Percentiles rank a stretch among this genome's conserved stretches.
Conservation (phyloP, 2,888 invertebrate genomes). For the Papilio elwesi region DNA sequence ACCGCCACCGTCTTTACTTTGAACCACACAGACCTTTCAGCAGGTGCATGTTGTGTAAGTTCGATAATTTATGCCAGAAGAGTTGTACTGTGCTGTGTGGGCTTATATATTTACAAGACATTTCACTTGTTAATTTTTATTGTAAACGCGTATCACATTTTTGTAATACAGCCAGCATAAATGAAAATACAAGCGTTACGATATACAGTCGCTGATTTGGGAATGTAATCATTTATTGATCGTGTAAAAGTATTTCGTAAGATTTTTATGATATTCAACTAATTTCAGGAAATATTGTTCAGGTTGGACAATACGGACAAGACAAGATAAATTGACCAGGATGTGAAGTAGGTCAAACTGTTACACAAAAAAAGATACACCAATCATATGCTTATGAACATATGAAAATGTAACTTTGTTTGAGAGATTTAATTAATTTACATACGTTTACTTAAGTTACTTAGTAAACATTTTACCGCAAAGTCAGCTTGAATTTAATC, state of each 20-base stretch:
- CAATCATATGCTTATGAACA: too few relatives aligned
- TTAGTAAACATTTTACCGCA: slow-evolving; percentile 8
- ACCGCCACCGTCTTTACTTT: neutral
- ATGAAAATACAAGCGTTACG: too few relatives aligned
- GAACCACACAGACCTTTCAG: slow-evolving; percentile 16
- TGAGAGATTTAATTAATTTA: too few relatives aligned
- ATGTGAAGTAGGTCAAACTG: neutral
- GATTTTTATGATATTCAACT: too few relatives aligned
- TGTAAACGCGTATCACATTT: neutral
- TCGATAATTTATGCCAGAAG: slow-evolving; percentile 33
- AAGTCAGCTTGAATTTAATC: slow-evolving; percentile 12
- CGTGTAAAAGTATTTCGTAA: too few relatives aligned
- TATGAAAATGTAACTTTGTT: too few relatives aligned
- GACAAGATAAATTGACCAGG: too few relatives aligned
- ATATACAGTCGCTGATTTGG: too few relatives aligned
- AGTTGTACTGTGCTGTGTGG: slow-evolving; percentile 5
- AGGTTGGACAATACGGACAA: neutral
- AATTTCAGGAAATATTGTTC: too few relatives aligned
- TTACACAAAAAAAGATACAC: too few relatives aligned
- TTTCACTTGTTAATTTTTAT: neutral
- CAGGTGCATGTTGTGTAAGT: slow-evolving; percentile 39
- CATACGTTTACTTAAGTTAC: slow-evolving; percentile 2
- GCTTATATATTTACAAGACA: neutral
- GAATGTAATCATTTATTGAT: too few relatives aligned
- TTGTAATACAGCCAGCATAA: too few relatives aligned